Evolutionary conservation across 2,888 invertebrate species (phyloP).

Genomic region (Sussaba pulchella): DNA sequence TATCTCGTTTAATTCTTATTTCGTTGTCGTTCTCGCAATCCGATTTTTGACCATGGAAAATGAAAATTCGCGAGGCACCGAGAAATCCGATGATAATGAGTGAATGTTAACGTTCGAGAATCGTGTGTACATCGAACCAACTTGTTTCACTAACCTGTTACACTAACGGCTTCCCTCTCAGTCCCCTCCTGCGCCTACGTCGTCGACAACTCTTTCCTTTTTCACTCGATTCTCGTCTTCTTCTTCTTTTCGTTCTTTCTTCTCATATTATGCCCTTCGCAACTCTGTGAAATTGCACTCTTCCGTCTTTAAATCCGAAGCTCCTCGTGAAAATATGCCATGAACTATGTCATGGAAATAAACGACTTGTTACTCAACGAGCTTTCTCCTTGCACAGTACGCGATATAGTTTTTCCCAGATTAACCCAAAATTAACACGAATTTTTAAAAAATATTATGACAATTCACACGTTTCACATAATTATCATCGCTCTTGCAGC

Average conservation of each 20-base stretch:
- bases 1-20: too few species aligned
- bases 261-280: background rate
- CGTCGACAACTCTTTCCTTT: conserved; percentile 26
- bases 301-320: background rate
- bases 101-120: conserved; percentile 1
- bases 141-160: conserved; percentile 64
- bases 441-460: background rate
- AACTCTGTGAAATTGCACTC: background rate
- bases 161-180: conserved; percentile 34
- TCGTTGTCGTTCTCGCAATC: too few species aligned
- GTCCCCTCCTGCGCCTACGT: background rate
- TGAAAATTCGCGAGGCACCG: too few species aligned
- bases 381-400: background rate
- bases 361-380: background rate
- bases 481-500: background rate
- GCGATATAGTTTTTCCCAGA: background rate
- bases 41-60: too few species aligned
- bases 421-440: background rate
- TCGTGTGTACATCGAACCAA: conserved; percentile 32
- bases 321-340: conserved; percentile 1
- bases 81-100: too few species aligned
- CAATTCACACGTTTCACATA: background rate
- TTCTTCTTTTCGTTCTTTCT: background rate
- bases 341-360: background rate
- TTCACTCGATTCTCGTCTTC: conserved; percentile 26